Conservation (phyloP, 1,140 invertebrate genomes). For the Ceratosolen fusciceps region DNA sequence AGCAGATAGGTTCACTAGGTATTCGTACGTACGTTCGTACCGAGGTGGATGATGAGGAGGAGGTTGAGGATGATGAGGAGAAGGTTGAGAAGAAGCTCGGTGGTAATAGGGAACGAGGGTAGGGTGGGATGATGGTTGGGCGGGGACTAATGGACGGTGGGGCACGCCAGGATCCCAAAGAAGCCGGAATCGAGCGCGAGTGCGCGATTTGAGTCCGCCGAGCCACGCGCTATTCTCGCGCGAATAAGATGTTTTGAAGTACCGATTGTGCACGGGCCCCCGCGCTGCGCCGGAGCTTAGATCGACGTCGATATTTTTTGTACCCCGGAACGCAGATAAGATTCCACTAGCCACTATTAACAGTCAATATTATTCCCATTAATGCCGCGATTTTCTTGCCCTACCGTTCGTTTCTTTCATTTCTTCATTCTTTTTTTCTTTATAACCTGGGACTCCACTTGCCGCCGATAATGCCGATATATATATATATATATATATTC, state of each 20-base stretch:
- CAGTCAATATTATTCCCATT: conserved; percentile 11
- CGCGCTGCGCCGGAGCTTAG: background rate
- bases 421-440: background rate
- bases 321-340: conserved; percentile 20
- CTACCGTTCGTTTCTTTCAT: background rate
- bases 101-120: conserved; percentile 26
- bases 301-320: background rate
- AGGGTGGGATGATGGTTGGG: background rate
- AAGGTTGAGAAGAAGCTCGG: conserved; percentile 20
- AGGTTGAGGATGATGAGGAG: conserved; percentile 31
- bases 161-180: conserved; percentile 42
- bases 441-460: too few species aligned
- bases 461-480: too few species aligned
- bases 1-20: conserved; percentile 21
- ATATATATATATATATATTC: too few species aligned
- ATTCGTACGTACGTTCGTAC: conserved; percentile 12
- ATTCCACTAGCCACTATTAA: conserved; percentile 19
- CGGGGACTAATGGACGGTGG: background rate
- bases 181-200: conserved; percentile 43
- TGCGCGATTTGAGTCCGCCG: background rate
- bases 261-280: conserved; percentile 27
- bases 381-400: background rate
- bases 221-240: conserved; percentile 33
- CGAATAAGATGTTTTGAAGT: conserved; percentile 46
- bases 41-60: too few species aligned